Conservation (phyloP, 2,113 vertebrate species). For the Semnopithecus entellus region DNA sequence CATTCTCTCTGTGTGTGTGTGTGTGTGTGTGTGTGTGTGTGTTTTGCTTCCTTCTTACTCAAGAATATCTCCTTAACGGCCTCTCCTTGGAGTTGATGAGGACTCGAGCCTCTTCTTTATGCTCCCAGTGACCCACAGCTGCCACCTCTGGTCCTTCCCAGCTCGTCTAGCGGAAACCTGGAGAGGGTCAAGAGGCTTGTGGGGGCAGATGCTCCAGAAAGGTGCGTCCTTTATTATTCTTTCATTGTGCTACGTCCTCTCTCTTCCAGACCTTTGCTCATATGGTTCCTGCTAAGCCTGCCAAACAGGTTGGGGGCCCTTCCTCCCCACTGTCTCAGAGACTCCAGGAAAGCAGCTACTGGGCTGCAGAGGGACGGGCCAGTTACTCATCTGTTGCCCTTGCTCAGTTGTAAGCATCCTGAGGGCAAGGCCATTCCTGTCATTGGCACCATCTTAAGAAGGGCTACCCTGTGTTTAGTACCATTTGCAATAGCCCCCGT, state of each 20-base stretch:
- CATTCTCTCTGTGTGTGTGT: background rate
- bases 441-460: background rate
- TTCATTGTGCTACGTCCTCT: rapidly evolving
- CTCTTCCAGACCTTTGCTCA: background rate
- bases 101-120: background rate
- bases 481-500: no score
- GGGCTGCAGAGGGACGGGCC: rapidly evolving
- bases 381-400: rapidly evolving
- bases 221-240: background rate
- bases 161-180: background rate
- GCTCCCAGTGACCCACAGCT: background rate
- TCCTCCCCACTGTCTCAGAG: background rate
- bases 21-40: background rate
- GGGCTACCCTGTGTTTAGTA: background rate
- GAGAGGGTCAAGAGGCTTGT: background rate
- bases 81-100: background rate
- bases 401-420: background rate
- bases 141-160: background rate
- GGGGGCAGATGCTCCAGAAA: background rate
- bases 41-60: background rate
- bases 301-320: background rate
- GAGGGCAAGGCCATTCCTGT: rapidly evolving
- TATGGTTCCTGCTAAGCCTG: background rate
- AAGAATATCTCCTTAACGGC: background rate
- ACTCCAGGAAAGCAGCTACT: background rate